A percentile compares a stretch with the other conserved stretches of the same genome.
These are phyloP conservation scores for Alsophila aescularia DNA, from an alignment of 2,888 invertebrate genomes.

Conservation along the genomic window DNA sequence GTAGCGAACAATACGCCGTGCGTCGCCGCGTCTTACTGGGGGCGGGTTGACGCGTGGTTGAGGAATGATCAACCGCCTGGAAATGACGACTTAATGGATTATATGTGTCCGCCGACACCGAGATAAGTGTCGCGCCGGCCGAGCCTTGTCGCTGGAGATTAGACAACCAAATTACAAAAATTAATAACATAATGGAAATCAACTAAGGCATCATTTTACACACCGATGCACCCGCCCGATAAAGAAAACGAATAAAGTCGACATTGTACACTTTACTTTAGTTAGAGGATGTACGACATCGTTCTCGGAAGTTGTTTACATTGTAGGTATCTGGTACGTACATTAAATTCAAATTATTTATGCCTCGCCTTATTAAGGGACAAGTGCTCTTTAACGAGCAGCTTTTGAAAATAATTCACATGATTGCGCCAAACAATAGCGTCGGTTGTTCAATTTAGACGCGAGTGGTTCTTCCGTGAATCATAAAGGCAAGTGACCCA, in stretches of 20 bases:
- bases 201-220: conserved; percentile 69
- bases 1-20: conserved; percentile 79
- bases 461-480: conserved; percentile 50
- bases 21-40: conserved; percentile 59
- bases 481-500: conserved; percentile 69
- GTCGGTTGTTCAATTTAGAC: conserved; percentile 42
- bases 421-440: conserved; percentile 50
- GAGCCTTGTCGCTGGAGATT: conserved; percentile 76
- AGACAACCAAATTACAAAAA: conserved; percentile 79
- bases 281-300: conserved; percentile 47
- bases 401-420: conserved; percentile 42
- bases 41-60: conserved; percentile 81
- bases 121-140: conserved; percentile 81
- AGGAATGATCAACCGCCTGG: conserved; percentile 82
- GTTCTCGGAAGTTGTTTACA: conserved; percentile 39
- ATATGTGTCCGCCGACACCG: conserved; percentile 81
- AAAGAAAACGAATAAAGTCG: conserved; percentile 54
- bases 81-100: conserved; percentile 85
- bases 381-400: conserved; percentile 28
- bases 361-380: conserved; percentile 12
- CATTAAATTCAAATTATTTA: conserved; percentile 22
- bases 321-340: conserved; percentile 19
- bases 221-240: conserved; percentile 62
- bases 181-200: conserved; percentile 80
- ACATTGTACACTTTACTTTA: conserved; percentile 47